phyloP scores from a whole-genome alignment of 2,888 invertebrate genomes.

The Boloria euphrosyne region DNA sequence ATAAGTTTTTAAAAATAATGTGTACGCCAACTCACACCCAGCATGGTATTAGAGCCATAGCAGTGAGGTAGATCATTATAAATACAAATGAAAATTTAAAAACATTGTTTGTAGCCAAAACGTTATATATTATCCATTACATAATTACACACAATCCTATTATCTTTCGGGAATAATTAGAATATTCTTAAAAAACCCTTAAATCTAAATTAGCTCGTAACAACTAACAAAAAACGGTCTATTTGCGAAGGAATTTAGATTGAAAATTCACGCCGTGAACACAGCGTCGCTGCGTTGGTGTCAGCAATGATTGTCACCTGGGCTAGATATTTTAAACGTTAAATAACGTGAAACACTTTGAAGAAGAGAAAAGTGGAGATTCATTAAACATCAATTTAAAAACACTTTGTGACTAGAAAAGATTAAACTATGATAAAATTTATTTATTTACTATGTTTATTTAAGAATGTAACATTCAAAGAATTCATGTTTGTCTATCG shows the following conservation, averaged over 20 bases:
- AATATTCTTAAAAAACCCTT: constrained; percentile 2
- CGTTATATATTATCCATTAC: not conserved
- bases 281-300: constrained; percentile 8
- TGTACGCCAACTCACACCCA: no score
- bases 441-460: not conserved
- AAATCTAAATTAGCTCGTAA: constrained; percentile 16
- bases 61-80: no score
- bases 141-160: constrained; percentile 8
- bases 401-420: not conserved
- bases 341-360: constrained; percentile 16
- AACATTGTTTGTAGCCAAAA: not conserved
- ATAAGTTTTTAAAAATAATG: no score
- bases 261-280: constrained; percentile 31
- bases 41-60: no score
- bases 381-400: not conserved
- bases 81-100: no score
- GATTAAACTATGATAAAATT: not conserved
- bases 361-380: constrained; percentile 5
- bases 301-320: constrained; percentile 26
- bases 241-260: constrained; percentile 33
- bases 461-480: no score
- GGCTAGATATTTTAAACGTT: constrained; percentile 19
- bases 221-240: constrained; percentile 19
- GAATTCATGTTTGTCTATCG: no score
- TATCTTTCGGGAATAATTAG: constrained; percentile 6